phyloP scores from a whole-genome alignment of 1,140 invertebrate genomes.

The Chrysoperla carnea region DNA sequence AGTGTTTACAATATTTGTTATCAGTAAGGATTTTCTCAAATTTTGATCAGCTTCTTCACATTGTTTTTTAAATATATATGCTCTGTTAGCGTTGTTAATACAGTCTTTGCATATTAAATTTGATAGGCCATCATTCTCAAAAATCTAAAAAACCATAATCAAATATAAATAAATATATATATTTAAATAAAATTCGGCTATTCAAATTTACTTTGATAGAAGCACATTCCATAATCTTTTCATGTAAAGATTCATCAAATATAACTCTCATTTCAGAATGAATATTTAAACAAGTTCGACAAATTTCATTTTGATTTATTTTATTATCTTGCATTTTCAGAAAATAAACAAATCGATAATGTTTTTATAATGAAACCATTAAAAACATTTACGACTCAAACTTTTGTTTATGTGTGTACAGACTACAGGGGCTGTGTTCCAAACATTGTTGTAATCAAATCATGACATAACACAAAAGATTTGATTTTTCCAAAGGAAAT shows the following conservation, averaged over 20 bases:
- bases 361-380: no score
- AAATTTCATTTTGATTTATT: not conserved
- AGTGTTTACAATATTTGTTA: no score
- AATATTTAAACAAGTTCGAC: conserved; percentile 2
- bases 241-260: not conserved
- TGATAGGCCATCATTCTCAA: conserved; percentile 1
- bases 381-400: no score
- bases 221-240: not conserved
- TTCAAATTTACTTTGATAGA: not conserved
- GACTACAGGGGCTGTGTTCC: no score
- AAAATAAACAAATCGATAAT: no score
- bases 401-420: no score
- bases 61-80: conserved; percentile 1
- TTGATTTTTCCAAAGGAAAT: no score
- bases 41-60: conserved; percentile 1
- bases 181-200: no score
- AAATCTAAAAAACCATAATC: not conserved
- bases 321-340: no score
- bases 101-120: conserved; percentile 3
- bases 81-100: not conserved
- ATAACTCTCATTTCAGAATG: not conserved
- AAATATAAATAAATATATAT: no score
- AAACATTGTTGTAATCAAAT: no score
- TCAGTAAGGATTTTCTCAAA: not conserved
- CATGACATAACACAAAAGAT: no score